A percentile compares a stretch with the other conserved stretches of the same genome.
Conservation (phyloP, 2,113 vertebrate genomes). For the Tylochromis polylepis region DNA sequence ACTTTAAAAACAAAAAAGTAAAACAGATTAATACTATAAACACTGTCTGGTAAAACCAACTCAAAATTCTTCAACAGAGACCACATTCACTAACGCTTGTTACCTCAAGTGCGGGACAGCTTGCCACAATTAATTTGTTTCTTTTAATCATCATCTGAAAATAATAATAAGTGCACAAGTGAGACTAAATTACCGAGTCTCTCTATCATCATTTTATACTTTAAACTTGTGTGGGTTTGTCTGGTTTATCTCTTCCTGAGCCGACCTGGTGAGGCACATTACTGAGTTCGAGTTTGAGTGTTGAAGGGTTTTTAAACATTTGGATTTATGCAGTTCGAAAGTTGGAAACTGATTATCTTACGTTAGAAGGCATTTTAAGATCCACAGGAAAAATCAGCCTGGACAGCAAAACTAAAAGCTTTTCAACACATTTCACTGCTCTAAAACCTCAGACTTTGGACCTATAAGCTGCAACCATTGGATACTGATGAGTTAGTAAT, state of each 20-base stretch:
- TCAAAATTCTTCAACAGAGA: slow-evolving; percentile 80
- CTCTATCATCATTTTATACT: not conserved
- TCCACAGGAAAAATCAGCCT: slow-evolving; percentile 9
- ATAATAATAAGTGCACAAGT: slow-evolving; percentile 41
- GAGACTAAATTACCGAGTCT: not conserved
- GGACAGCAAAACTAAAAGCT: not conserved
- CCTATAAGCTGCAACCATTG: not conserved
- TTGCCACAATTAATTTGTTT: not conserved
- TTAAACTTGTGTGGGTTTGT: not conserved
- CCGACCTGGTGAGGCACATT: not conserved
- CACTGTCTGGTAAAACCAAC: slow-evolving; percentile 91
- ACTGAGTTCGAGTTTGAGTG: not conserved
- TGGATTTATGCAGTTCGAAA: not conserved
- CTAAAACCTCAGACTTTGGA: not conserved
- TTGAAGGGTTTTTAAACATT: not conserved
- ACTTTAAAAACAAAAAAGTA: slow-evolving; percentile 71
- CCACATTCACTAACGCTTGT: slow-evolving; percentile 86
- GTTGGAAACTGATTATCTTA: not conserved
- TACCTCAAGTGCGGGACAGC: slow-evolving; percentile 62
- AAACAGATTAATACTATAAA: slow-evolving; percentile 63
- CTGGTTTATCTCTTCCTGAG: not conserved
- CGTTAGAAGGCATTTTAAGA: not conserved
- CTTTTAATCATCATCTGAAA: not conserved
- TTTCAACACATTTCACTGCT: not conserved
- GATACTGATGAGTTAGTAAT: not conserved